Evolutionary conservation across 1,140 invertebrate genomes (phyloP), one percentile per base, ranked within the genome.

Genomic region (Habropoda laboriosa): DNA sequence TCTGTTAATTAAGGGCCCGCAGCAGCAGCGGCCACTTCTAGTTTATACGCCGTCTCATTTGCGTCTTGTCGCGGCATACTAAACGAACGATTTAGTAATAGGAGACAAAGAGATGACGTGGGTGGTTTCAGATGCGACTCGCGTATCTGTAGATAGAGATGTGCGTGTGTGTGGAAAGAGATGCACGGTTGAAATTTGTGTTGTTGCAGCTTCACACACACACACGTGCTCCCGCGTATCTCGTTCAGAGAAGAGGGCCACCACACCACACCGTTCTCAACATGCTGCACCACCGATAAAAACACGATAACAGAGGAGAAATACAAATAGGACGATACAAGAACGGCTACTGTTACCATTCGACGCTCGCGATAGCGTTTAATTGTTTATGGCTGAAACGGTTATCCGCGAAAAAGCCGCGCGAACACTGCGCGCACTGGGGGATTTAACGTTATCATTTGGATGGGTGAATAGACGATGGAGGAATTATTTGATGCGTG

Each of bases 81-180:
- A 82, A 86, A 86, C 81, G 71, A 58, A 18, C 71, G 40, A 80
- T 61, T 75, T 40, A 71, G 67, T 82, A 86, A 89, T 72, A 75
- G 70, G 72, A 81, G 73, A 90, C 85, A 88, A 88, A 87, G 81
- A 79, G 66, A 64, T 82, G 79, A 83, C 84, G 84, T 83, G 82
- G 81, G 77, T 85, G 82, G 85, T 64, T 80, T 75, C 73, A 67
- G 57, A 58, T 57, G 76, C 68, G 58, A 67, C 32, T 27, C 51
- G 57, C 24, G 60, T 40, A 61, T 47, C 60, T 57, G 70, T 45
- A 16, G 2, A 12, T 10, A 40, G 21, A 30, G 68, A n/a, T n/a
- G n/a, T n/a, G n/a, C n/a, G n/a, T n/a, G n/a, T n/a, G n/a, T n/a
- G n/a, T n/a, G n/a, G n/a, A n/a, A n/a, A n/a, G 60, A 60, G 66